phyloP scores from a whole-genome alignment of 2,113 vertebrate genomes.

The Columbina picui region DNA sequence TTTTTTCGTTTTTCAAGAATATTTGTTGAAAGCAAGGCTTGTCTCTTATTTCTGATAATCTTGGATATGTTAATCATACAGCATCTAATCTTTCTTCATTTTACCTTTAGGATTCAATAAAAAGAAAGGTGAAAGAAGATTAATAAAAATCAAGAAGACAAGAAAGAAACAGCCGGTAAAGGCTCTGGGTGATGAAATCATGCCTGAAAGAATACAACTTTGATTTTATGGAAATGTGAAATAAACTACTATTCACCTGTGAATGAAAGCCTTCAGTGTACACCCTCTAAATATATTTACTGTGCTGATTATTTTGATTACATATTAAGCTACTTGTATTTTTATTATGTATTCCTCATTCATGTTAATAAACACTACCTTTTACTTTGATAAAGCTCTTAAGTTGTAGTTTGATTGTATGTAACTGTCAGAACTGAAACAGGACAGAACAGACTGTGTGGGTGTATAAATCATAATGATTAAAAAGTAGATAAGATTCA shows the following conservation, averaged over 20 bases:
- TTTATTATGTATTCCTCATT: slow-evolving; percentile 17
- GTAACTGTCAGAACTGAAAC: background rate
- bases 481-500: background rate
- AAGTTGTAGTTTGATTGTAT: background rate
- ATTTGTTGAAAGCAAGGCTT: background rate
- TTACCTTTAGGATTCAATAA: slow-evolving; percentile 63
- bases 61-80: background rate
- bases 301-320: slow-evolving; percentile 19
- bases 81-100: background rate
- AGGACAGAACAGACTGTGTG: background rate
- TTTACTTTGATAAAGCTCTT: background rate
- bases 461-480: background rate
- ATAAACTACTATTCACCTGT: background rate
- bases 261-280: background rate
- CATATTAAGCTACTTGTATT: slow-evolving; percentile 13
- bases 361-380: background rate
- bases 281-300: background rate
- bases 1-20: background rate
- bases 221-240: background rate
- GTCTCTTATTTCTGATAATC: background rate
- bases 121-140: slow-evolving; percentile 11
- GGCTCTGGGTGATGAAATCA: background rate
- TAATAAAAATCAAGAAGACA: slow-evolving; percentile 70
- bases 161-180: slow-evolving; percentile 56
- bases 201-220: slow-evolving; percentile 23